Conservation (phyloP, 2,113 vertebrate genomes). For the Theristicus caerulescens region DNA sequence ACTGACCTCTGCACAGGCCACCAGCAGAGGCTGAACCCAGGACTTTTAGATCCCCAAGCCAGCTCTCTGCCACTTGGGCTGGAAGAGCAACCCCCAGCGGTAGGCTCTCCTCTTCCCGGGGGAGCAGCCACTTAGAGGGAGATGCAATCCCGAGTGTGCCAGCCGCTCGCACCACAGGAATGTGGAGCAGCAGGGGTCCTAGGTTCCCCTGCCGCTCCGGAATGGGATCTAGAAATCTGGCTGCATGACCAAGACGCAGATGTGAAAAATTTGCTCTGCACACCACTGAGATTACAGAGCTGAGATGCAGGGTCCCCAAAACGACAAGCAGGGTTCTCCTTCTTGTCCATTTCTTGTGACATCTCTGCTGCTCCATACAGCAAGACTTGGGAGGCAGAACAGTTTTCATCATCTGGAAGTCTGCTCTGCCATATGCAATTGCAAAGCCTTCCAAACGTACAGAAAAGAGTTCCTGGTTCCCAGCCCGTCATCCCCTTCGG, state of each 20-base stretch:
- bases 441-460: background rate
- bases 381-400: background rate
- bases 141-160: background rate
- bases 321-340: accelerated
- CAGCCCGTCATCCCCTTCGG: background rate
- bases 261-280: background rate
- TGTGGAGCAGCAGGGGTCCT: background rate
- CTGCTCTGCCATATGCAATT: background rate
- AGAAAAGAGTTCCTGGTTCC: background rate
- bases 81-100: background rate
- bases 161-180: background rate
- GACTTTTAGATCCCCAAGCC: background rate
- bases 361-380: background rate
- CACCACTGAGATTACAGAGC: background rate
- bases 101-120: background rate
- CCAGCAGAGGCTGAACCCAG: background rate
- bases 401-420: background rate
- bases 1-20: background rate
- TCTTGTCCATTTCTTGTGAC: background rate
- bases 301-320: background rate
- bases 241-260: background rate
- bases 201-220: background rate
- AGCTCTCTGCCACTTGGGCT: background rate
- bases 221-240: background rate
- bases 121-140: background rate